Evolutionary conservation across 2,113 vertebrate species (phyloP).

Genomic region (Trogon melanurus): DNA sequence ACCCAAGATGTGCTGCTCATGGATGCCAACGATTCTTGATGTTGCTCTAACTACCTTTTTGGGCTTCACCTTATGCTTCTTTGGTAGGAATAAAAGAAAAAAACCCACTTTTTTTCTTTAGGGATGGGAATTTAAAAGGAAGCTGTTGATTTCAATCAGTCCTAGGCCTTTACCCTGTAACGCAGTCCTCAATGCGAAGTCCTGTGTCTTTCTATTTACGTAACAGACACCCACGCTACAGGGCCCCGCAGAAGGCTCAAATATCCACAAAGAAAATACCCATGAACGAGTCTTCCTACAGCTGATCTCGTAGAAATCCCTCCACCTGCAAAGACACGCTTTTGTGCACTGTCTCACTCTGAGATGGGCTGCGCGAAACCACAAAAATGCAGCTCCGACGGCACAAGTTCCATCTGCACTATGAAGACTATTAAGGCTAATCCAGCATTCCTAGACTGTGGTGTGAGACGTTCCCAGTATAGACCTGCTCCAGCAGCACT

Average conservation of each 20-base stretch:
- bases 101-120: neutral
- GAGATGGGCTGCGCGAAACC: slow-evolving; percentile 65
- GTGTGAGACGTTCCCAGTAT: slow-evolving; percentile 64
- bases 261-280: slow-evolving; percentile 48
- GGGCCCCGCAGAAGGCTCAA: slow-evolving; percentile 39
- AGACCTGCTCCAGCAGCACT: slow-evolving; percentile 60
- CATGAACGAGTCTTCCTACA: slow-evolving; percentile 18
- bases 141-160: slow-evolving; percentile 50
- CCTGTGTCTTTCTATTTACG: slow-evolving; percentile 35
- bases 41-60: neutral
- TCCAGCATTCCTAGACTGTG: slow-evolving; percentile 71
- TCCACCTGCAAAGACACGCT: slow-evolving; percentile 66
- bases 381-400: slow-evolving; percentile 60
- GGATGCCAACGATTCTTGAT: neutral
- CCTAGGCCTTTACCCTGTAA: slow-evolving; percentile 9
- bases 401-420: slow-evolving; percentile 56
- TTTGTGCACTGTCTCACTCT: slow-evolving; percentile 29
- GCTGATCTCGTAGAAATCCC: slow-evolving; percentile 63
- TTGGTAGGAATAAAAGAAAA: neutral
- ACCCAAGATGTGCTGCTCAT: neutral
- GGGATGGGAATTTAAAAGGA: neutral
- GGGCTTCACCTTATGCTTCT: neutral
- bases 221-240: neutral
- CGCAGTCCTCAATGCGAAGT: neutral
- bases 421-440: slow-evolving; percentile 56